Percentiles rank a stretch among this genome's conserved stretches.
Evolutionary conservation across 2,113 vertebrate genomes (phyloP).

Genomic region (Chrysemys picta): DNA sequence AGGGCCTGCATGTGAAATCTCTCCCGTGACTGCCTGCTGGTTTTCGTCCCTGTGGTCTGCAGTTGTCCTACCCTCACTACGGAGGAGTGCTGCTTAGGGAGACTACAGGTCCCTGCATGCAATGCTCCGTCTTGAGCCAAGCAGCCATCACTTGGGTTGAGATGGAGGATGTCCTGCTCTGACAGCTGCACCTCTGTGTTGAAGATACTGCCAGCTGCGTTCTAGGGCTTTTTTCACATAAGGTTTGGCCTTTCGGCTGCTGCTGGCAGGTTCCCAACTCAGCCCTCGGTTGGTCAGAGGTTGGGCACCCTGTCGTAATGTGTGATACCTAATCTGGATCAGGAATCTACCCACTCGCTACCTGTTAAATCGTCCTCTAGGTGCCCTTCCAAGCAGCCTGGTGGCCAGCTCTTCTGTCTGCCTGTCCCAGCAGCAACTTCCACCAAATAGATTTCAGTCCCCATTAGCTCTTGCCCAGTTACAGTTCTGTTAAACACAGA

Average conservation of each 20-base stretch:
- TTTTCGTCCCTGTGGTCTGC: background rate
- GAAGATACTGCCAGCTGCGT: background rate
- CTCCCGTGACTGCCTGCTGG: background rate
- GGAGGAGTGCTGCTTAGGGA: background rate
- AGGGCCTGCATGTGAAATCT: constrained; percentile 46
- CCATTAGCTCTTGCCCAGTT: no score
- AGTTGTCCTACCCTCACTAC: background rate
- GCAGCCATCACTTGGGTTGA: background rate
- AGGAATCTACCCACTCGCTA: background rate
- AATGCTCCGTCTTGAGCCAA: background rate
- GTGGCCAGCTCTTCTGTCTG: background rate
- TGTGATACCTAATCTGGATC: background rate
- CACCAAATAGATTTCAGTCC: no score
- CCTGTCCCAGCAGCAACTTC: background rate
- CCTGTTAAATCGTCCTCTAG: background rate
- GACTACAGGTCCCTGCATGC: background rate
- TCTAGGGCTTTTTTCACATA: background rate
- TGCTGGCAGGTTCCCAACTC: background rate
- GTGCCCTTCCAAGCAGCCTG: background rate
- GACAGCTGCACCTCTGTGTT: background rate
- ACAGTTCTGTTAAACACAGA: no score
- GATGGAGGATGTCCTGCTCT: background rate
- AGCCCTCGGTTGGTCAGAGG: background rate
- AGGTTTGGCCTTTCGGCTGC: background rate
- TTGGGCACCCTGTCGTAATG: background rate